Evolutionary conservation across 2,113 vertebrate genomes (phyloP).

Genomic region (Ictidomys tridecemlineatus): DNA sequence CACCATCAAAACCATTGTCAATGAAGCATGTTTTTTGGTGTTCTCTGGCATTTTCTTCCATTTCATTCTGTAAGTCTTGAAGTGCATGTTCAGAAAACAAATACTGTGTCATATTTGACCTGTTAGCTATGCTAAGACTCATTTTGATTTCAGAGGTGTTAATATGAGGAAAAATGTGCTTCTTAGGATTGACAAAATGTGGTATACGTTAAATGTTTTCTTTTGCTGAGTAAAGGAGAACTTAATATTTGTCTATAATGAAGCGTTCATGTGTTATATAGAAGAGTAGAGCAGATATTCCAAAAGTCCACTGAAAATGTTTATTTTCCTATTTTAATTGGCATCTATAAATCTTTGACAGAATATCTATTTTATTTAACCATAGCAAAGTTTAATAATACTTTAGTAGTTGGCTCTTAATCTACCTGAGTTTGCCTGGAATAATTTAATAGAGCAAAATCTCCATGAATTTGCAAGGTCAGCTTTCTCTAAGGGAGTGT

Average conservation of each 20-base stretch:
- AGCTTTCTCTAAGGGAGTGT: neutral
- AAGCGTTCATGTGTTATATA: neutral
- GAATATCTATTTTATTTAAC: constrained; percentile 6
- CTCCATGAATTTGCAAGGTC: neutral
- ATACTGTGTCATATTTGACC: neutral
- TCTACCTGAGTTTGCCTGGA: constrained; percentile 28
- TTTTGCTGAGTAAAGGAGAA: neutral
- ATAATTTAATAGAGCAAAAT: constrained; percentile 44
- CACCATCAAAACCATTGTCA: neutral
- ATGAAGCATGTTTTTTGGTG: neutral
- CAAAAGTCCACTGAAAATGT: constrained; percentile 4
- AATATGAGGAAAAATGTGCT: neutral
- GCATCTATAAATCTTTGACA: neutral
- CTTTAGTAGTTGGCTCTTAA: neutral
- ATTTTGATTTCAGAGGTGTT: constrained; percentile 32
- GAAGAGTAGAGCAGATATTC: constrained; percentile 51
- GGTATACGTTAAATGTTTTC: neutral
- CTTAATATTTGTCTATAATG: constrained; percentile 8
- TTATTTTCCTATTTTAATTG: constrained; percentile 43
- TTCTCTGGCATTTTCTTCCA: neutral
- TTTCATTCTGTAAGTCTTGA: neutral
- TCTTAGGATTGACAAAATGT: neutral
- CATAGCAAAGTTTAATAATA: neutral
- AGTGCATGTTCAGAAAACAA: neutral
- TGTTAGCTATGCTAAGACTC: neutral